Evolutionary conservation across 2,113 vertebrate genomes (phyloP), one percentile per base, ranked within the genome.

Genomic region (Morone chrysops): DNA sequence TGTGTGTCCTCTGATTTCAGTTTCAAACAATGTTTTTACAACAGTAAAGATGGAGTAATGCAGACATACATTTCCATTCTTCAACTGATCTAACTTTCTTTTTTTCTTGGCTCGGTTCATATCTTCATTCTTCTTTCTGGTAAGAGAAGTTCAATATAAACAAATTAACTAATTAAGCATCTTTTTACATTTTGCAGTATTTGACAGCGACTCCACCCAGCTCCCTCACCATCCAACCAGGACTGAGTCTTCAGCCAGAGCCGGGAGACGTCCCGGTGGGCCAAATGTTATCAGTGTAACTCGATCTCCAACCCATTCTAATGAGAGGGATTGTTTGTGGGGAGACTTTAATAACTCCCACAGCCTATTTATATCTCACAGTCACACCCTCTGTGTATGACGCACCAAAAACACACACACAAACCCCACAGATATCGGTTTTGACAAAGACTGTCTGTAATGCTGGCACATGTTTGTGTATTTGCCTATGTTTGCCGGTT

Each of bases 331-430:
- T 72, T 90, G 90, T 93, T 90, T 88, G 82, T 56, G 66, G 72
- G 79, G 84, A 78, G 75, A 80, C 81, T 85, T 92, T 86, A 92
- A 87, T 92, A 93, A 88, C 81, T 83, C 84, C 72, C 65, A 59
- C 6, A 53, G 69, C 22, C 90, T 91, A 90, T 89, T 88, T 92
- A 85, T 90, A 84, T 61, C 76, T 59, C n/a, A 16, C 3, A 75
- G 83, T 87, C 78, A 84, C 89, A 84, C 78, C 71, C 78, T 80
- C 11, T 8, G 57, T 3, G 38, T n/a, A 63, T 87, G 85, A 92
- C 76, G 14, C 78, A 82, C 63, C 31, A 31, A 31, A 75, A 22
- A 73, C 2, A 70, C 16, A 66, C 40, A 83, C 81, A 54, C 70
- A 69, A 73, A 66, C 75, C 70, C n/a, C 40, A 45, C 47, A 75